A percentile compares a stretch with the other conserved stretches of the same genome.
phyloP scores from a whole-genome alignment of 1,140 invertebrate species.

The Drosophila azteca region DNA sequence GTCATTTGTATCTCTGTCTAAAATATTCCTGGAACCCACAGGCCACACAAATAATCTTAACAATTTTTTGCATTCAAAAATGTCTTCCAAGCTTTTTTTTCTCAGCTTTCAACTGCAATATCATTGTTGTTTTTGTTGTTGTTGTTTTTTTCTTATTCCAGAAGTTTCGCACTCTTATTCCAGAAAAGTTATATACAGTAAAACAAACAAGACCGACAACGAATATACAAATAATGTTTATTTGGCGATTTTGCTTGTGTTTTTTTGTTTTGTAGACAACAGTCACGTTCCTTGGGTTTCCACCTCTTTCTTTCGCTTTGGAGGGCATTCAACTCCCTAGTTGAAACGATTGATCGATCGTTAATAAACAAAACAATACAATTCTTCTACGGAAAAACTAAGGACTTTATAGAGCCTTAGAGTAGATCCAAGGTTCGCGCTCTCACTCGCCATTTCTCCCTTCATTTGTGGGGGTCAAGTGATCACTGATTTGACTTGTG shows the following conservation, averaged over 20 bases:
- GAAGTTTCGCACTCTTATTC: no score
- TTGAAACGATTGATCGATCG: constrained; percentile 14
- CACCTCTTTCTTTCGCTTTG: constrained; percentile 14
- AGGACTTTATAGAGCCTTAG: neutral
- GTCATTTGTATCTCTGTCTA: no score
- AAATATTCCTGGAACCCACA: no score
- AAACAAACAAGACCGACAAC: constrained; percentile 1
- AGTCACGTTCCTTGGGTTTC: constrained; percentile 37
- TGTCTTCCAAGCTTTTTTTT: no score
- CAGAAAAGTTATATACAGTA: no score
- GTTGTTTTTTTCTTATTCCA: no score
- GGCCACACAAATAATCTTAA: no score
- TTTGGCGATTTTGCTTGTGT: constrained; percentile 29
- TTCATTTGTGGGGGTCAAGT: constrained; percentile 50
- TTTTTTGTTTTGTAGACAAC: constrained; percentile 46
- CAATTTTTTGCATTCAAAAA: no score
- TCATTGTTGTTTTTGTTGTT: no score
- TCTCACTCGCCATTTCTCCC: no score
- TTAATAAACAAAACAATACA: constrained; percentile 22
- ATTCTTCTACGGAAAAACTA: constrained; percentile 17
- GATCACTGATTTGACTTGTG: constrained; percentile 32
- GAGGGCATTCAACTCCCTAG: constrained; percentile 48
- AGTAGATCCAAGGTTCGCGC: neutral
- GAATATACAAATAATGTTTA: constrained; percentile 23
- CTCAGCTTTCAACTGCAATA: no score